Evolutionary conservation across 1,140 invertebrate genomes (phyloP).

Genomic region (Oedothorax gibbosus): DNA sequence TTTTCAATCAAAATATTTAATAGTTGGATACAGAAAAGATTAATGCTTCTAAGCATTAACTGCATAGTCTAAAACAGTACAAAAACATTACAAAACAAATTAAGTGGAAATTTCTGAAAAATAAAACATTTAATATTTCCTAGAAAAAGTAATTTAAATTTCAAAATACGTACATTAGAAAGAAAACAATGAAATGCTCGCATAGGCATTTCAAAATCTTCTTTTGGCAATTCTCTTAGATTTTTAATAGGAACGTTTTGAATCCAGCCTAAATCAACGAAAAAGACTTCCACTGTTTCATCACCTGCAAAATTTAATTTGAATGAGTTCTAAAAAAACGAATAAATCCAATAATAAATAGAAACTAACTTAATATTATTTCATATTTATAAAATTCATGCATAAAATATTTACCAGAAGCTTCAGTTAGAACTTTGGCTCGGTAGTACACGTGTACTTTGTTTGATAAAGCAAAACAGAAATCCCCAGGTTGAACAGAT

Average conservation of each 20-base stretch:
- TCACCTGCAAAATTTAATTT: not conserved
- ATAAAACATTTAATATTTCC: not conserved
- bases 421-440: constrained; percentile 18
- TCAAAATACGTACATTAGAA: constrained; percentile 11
- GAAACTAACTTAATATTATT: no score
- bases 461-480: constrained; percentile 37
- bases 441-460: constrained; percentile 11
- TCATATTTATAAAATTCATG: no score
- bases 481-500: constrained; percentile 4
- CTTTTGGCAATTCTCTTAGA: constrained; percentile 1
- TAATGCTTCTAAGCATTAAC: no score
- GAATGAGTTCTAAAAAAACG: no score
- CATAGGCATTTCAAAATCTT: constrained; percentile 16
- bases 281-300: constrained; percentile 25
- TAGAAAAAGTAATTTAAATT: not conserved
- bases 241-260: not conserved
- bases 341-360: no score
- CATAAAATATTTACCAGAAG: constrained; percentile 1
- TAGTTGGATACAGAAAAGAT: no score
- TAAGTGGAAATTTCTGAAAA: not conserved
- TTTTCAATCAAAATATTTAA: no score
- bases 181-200: constrained; percentile 43
- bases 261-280: constrained; percentile 39
- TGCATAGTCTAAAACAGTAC: no score
- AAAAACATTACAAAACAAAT: no score